Base-by-base conservation (phyloP, 2,888 invertebrate species). In the Tetragnatha montana region DNA sequence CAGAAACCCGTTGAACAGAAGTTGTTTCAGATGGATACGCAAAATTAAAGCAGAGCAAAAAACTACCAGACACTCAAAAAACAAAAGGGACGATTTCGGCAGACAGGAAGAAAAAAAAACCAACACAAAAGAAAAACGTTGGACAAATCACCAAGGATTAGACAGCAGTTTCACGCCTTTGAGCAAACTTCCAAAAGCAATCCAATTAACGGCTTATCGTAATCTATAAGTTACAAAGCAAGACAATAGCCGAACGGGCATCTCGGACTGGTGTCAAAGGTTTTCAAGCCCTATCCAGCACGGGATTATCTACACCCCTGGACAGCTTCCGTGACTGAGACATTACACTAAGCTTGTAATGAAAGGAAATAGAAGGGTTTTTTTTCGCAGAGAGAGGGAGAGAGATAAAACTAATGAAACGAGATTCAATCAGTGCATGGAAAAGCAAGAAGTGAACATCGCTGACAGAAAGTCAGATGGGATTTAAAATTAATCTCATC, bases 201-300 rank as follows among this genome's bases (percentile, higher is more conserved):
- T 78, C 78, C 78, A 78, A 78, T 78, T 78, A 78, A 78, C 51
- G 47, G 78, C 60, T 78, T 78, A 78, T 21, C 22, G 21, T 78
- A 60, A 60, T 60, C 60, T 22, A 35, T 35, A 19, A 60, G 22
- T 21, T 60, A 60, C 60, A 21, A 21, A 19, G 22, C 78, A 7
- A 8, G 60, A 78, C 17, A 10, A 19, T 21, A 60, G 60, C 14
- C 35, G 78, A 78, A 78, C 22, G 22, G 21, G 14, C 17, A 51
- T 60, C 60, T 22, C 14, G 21, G n/a, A 22, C 17, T 17, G 10
- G 51, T 78, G 78, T 60, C 78, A 78, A 21, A 21, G 60, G 78
- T 78, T 78, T 51, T 60, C 60, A 60, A 60, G 78, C 7, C 76
- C 51, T n/a, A 78, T 78, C 60, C 47, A 60, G 17, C 14, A 60